Base-by-base conservation (phyloP, 2,888 invertebrate genomes). In the Caenorhabditis plicata region DNA sequence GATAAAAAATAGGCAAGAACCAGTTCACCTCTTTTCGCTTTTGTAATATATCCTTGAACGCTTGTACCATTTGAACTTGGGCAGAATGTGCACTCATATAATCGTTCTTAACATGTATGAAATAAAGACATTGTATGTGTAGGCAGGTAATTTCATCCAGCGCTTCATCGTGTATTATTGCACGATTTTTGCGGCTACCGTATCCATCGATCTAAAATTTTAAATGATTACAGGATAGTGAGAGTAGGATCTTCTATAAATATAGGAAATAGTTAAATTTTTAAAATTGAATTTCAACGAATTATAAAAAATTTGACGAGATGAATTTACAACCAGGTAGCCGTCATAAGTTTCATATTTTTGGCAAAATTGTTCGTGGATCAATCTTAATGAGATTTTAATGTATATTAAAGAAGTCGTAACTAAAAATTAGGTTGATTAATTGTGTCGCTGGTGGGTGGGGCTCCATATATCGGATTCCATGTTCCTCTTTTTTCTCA, bases 1-100 rank as follows among this genome's bases (percentile, higher is more conserved):
- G 87, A 78, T 91, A 91, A 89, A 96, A 90, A 8, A 96, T 86
- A 0, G 92, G 90, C n/a, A 98, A 83, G 71, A 89, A 89, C 96
- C 96, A 98, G 82, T 96, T 96, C 77, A 92, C 92, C 71, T 95
- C 95, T 29, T 87, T 84, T 81, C 92, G 91, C 46, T 87, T 84
- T 82, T 92, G 91, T 41, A 96, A 84, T 47, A 92, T 85, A 81
- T 90, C 81, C 31, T 74, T 73, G 68, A 78, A 77, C 11, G 66
- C 26, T 43, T 70, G 71, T 32, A 78, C 56, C 20, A 77, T 67
- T 72, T 79, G 70, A 17, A 66, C 61, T 47, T 77, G 77, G 1
- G 69, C 53, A 5, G 49, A 44, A 39, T 73, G 73, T 8, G 73
- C 73, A 7, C 39, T 26, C 8, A 71, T 62, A 31, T 61, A 60